Conservation (phyloP, 92 coral and sea anemone species). For the Paragorgia papillata region DNA sequence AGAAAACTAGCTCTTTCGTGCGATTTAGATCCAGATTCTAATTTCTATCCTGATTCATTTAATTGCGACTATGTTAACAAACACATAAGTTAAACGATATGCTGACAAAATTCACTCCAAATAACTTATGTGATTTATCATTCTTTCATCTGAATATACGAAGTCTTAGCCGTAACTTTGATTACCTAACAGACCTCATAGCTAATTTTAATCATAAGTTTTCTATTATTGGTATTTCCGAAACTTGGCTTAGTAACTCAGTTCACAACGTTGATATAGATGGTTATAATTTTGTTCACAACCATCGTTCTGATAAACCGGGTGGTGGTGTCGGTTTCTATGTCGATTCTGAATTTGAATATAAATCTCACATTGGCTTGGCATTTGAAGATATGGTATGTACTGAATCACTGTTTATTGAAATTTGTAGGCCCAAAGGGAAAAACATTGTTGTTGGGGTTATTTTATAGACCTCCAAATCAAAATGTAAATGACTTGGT, state of each 20-base stretch:
- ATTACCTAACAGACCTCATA: constrained; percentile 39
- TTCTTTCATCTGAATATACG: constrained; percentile 29
- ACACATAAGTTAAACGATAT: not conserved
- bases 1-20: not conserved
- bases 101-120: not conserved
- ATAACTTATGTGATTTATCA: not conserved
- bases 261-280: constrained; percentile 41
- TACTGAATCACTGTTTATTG: constrained; percentile 50
- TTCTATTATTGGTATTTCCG: constrained; percentile 51
- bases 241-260: constrained; percentile 49
- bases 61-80: constrained; percentile 7
- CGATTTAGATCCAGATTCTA: constrained; percentile 30
- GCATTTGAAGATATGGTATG: constrained; percentile 31
- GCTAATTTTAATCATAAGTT: constrained; percentile 39
- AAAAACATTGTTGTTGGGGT: constrained; percentile 39
- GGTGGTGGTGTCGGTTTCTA: constrained; percentile 60
- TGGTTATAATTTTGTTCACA: constrained; percentile 57
- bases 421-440: constrained; percentile 34
- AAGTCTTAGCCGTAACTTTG: constrained; percentile 46
- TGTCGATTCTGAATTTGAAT: constrained; percentile 35
- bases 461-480: constrained; percentile 31
- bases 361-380: constrained; percentile 47
- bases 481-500: constrained; percentile 24
- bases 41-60: not conserved
- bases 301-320: constrained; percentile 45